Evolutionary conservation across 2,113 vertebrate genomes (phyloP), one percentile per base, ranked within the genome.

Genomic region (Monarcha castaneiventris): DNA sequence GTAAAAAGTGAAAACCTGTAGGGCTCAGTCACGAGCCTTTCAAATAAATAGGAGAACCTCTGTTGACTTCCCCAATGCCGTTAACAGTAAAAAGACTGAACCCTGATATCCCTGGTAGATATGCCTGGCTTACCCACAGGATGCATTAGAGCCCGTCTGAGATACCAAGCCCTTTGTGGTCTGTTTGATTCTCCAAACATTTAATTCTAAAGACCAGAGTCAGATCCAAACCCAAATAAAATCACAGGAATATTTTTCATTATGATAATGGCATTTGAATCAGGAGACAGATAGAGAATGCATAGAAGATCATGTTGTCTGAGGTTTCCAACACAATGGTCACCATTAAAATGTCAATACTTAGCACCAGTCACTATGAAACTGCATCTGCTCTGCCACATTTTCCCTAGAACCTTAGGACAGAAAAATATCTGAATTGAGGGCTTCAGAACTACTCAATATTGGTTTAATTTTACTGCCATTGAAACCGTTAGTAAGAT

Each of bases 11-110:
- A 33, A 84, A 74, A 58, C 21, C 4, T n/a, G 8, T 2, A 32
- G 7, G 25, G 8, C 37, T 68, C 25, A 46, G 22, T 33, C 44
- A 29, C 0, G 0, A 52, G 27, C 19, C 39, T 48, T 56, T 41
- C 37, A 75, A 67, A 74, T 18, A 41, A 72, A 48, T 1, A 32
- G 27, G 21, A 68, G 14, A 35, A 33, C 2, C 13, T 77, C 39
- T 13, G 5, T 0, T 59, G 52, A 20, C 14, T 62, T 33, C 27
- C 32, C 9, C 26, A 55, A 1, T 0, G 1, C 37, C 86, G 59
- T 33, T 11, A 54, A n/a, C 22, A 74, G 32, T 1, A 0, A 26
- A 68, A 39, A 61, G 15, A 35, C 11, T 55, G 32, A 86, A 35
- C 63, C 39, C 20, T 69, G 49, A 11, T 43, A 66, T 49, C 30